These are phyloP conservation scores for Platanista minor DNA, from an alignment of 2,113 vertebrate genomes.

Conservation along the genomic window DNA sequence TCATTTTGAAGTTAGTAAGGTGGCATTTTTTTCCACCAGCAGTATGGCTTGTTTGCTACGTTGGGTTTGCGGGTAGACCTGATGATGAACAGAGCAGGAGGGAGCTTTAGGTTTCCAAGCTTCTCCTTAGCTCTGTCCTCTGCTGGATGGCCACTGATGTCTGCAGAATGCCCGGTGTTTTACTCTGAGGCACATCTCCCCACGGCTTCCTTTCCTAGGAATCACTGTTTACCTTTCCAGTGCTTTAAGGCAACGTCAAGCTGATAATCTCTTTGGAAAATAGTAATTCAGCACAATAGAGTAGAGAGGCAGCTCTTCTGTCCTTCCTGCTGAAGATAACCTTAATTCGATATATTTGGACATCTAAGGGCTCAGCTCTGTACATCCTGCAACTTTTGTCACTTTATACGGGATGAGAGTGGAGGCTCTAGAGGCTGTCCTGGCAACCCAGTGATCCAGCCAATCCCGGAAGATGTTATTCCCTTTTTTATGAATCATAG, in stretches of 20 bases:
- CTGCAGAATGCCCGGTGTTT: background rate
- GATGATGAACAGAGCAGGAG: background rate
- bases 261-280: background rate
- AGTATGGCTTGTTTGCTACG: background rate
- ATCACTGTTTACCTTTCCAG: background rate
- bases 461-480: background rate
- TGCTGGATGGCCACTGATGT: background rate
- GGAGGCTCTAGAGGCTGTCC: background rate
- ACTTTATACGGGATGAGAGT: background rate
- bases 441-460: background rate
- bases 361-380: background rate
- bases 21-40: background rate
- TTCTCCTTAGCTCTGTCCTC: background rate
- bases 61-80: background rate
- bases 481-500: background rate
- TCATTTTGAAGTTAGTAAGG: background rate
- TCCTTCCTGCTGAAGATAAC: background rate
- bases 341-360: background rate
- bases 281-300: background rate
- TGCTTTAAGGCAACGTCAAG: background rate
- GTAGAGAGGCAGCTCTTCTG: background rate
- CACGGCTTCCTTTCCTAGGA: background rate
- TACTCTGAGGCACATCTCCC: background rate
- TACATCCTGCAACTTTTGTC: background rate
- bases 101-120: background rate